Conservation (phyloP, 1,140 invertebrate species). For the Drosophila seguyi region DNA sequence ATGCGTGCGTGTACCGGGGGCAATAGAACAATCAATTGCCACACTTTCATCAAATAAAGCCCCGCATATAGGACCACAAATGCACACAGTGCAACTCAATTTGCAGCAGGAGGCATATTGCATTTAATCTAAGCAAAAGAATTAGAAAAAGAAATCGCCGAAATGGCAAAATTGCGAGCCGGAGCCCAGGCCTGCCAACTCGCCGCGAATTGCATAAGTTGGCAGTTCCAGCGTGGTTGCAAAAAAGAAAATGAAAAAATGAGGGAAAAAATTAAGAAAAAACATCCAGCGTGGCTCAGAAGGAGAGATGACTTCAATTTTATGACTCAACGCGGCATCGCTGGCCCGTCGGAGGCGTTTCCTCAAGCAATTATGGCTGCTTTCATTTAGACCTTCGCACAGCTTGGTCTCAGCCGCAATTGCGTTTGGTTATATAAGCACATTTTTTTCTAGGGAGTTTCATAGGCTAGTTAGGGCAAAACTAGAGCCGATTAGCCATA, state of each 20-base stretch:
- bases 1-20: constrained; percentile 29
- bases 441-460: constrained; percentile 27
- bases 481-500: neutral
- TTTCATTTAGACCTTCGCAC: constrained; percentile 9
- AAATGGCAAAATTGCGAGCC: neutral
- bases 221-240: constrained; percentile 60
- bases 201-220: constrained; percentile 50
- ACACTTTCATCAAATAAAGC: constrained; percentile 46
- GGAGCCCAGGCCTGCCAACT: constrained; percentile 37
- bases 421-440: constrained; percentile 69
- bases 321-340: neutral
- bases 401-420: constrained; percentile 5
- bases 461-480: constrained; percentile 10
- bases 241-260: constrained; percentile 18
- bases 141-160: neutral
- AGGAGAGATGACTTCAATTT: constrained; percentile 3
- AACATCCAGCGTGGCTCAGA: constrained; percentile 43
- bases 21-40: constrained; percentile 48
- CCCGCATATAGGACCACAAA: neutral
- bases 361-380: neutral
- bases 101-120: neutral
- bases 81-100: constrained; percentile 30
- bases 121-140: neutral
- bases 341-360: no score
- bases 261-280: constrained; percentile 8